Evolutionary conservation across 2,797 vertebrate genomes (phyloP).

Genomic region (Cynopterus sphinx): DNA sequence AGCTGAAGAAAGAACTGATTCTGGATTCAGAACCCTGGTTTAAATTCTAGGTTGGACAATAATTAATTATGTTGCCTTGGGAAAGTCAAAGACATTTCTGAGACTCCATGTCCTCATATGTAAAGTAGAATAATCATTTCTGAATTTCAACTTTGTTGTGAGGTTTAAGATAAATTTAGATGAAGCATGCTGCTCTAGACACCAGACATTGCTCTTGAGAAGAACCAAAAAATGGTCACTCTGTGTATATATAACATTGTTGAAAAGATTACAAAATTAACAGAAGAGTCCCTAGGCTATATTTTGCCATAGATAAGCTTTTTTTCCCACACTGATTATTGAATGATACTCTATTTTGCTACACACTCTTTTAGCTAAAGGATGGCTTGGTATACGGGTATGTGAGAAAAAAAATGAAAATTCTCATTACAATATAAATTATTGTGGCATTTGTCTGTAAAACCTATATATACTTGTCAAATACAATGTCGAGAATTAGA

Average conservation of each 20-base stretch:
- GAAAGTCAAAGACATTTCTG: neutral
- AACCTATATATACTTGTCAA: neutral
- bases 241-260: neutral
- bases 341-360: neutral
- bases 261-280: neutral
- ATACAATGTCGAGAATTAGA: neutral
- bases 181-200: neutral
- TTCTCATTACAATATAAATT: neutral
- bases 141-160: neutral
- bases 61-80: neutral
- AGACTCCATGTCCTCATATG: neutral
- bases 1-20: neutral
- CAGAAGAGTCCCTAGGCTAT: neutral
- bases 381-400: neutral
- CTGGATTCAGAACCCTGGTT: neutral
- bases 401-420: neutral
- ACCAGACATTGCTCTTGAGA: neutral
- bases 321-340: neutral
- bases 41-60: neutral
- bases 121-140: slow-evolving; percentile 20
- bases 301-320: neutral
- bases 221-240: neutral
- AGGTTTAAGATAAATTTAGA: slow-evolving; percentile 11
- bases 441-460: neutral
- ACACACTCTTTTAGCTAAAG: neutral